Conservation (phyloP, 2,797 vertebrate genomes). For the Discoglossus pictus region DNA sequence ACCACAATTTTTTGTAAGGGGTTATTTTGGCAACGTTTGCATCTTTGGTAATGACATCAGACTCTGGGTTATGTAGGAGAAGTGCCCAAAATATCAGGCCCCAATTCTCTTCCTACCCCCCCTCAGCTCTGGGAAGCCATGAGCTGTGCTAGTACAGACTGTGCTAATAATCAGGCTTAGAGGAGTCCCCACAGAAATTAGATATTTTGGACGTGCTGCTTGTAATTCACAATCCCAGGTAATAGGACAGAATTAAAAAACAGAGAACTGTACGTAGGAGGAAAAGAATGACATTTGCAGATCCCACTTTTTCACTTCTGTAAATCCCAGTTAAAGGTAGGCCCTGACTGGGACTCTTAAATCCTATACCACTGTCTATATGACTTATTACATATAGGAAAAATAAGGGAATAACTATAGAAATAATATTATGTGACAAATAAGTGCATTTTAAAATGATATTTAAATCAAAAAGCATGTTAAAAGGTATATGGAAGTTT, state of each 20-base stretch:
- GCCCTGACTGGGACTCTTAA: no score
- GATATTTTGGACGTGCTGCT: slow-evolving; percentile 7
- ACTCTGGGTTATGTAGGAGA: slow-evolving; percentile 25
- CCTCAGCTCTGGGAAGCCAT: slow-evolving; percentile 37
- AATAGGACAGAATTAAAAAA: neutral
- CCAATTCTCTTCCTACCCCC: neutral
- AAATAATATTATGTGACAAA: no score
- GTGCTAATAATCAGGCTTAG: slow-evolving; percentile 21
- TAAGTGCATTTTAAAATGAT: no score
- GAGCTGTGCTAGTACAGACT: slow-evolving; percentile 21
- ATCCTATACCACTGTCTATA: no score
- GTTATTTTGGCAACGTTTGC: slow-evolving; percentile 28
- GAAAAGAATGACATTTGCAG: neutral
- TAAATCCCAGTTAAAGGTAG: no score
- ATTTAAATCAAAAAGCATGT: no score
- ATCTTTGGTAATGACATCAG: slow-evolving; percentile 46
- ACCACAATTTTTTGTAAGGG: slow-evolving; percentile 32
- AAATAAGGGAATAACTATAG: no score
- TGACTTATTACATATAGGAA: no score
- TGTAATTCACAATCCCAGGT: slow-evolving; percentile 2
- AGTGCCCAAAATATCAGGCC: slow-evolving; percentile 17
- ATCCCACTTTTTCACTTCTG: neutral
- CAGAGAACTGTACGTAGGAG: no score
- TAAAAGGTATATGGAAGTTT: no score
- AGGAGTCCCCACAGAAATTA: slow-evolving; percentile 5